Evolutionary conservation across 2,113 vertebrate species (phyloP), one percentile per base, ranked within the genome.

Genomic region (Nothocercus nigrocapillus): DNA sequence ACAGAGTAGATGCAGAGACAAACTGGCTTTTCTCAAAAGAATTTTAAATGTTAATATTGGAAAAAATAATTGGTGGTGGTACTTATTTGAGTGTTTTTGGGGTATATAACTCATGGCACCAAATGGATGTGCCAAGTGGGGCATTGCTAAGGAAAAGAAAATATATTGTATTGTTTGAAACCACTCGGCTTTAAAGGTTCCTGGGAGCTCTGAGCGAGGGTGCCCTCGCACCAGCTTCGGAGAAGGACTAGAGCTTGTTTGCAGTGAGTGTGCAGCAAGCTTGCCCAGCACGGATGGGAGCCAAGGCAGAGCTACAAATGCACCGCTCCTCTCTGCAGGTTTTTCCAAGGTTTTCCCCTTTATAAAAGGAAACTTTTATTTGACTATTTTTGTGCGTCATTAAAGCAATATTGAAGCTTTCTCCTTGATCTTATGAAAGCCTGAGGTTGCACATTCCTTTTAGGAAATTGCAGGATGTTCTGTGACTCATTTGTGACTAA

Each of bases 261-360:
- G 85, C 84, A 85, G 4, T 78, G 13, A 75, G 75, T 10, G 49
- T 44, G 27, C 77, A 56, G 47, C 45, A 79, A 67, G 28, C 58
- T 64, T 72, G 85, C 32, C 51, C 51, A 24, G 47, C 19, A 9
- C 47, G 8, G 47, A 44, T 10, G 19, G 18, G 47, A 47, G 47
- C 51, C 51, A 24, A 68, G 45, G 68, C 75, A 28, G 8, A 42
- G 11, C 64, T n/a, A 17, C 1, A 7, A 9, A 11, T 67, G 83
- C 7, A 1, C 4, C 0, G 45, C 36, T 81, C 14, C 34, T 89
- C 27, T 45, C 16, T 56, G 24, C 6, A 0, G 6, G 16, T 17
- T 24, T 24, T 61, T 86, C 86, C 62, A 58, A 2, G 13, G 1
- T 36, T 76, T 70, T 38, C 20, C 40, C 11, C 40, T 49, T 58